These are phyloP conservation scores for Eudyptes chrysolophus DNA, from an alignment of 2,113 vertebrate genomes.

Conservation along the genomic window DNA sequence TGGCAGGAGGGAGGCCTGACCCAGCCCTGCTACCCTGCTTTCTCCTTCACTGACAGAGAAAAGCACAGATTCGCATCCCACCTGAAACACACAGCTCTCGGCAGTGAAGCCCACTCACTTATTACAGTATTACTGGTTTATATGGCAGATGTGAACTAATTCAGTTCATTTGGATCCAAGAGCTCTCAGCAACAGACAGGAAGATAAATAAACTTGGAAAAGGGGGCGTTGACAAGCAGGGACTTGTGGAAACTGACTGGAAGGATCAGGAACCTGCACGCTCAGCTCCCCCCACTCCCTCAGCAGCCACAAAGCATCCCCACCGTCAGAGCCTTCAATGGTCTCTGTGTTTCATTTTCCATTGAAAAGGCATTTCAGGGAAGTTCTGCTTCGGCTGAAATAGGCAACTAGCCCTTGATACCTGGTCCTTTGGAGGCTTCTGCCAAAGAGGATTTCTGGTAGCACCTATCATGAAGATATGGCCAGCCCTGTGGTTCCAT, in stretches of 20 bases:
- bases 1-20: background rate
- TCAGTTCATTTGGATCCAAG: background rate
- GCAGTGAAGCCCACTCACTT: background rate
- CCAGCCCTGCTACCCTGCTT: background rate
- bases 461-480: background rate
- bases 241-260: background rate
- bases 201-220: conserved; percentile 25
- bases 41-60: background rate
- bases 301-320: background rate
- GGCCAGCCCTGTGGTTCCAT: background rate
- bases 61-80: background rate
- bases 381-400: background rate
- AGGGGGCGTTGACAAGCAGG: conserved; percentile 34
- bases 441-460: background rate
- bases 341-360: background rate
- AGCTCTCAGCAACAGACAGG: conserved; percentile 38
- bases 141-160: conserved; percentile 13
- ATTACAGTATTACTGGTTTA: background rate
- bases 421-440: background rate
- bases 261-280: background rate
- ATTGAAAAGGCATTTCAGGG: background rate
- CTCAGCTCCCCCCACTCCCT: background rate
- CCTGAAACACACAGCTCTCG: background rate
- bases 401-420: background rate
- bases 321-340: background rate